Evolutionary conservation across 1,140 invertebrate species (phyloP).

Genomic region (Drosophila quadrilineata): DNA sequence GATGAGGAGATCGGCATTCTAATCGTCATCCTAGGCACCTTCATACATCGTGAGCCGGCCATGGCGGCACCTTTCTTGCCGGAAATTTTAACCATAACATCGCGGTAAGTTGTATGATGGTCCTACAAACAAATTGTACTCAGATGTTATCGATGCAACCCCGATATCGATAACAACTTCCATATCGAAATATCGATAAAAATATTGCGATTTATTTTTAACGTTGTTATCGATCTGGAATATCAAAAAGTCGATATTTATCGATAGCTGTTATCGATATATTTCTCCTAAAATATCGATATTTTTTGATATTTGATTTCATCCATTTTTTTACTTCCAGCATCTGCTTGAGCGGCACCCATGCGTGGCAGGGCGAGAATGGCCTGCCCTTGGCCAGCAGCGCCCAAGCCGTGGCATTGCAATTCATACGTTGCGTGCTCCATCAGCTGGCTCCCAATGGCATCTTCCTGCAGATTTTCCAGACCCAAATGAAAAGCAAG

Average conservation of each 20-base stretch:
- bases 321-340: no score
- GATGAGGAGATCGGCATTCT: conserved; percentile 98
- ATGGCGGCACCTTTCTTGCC: conserved; percentile 96
- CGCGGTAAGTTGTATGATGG: conserved; percentile 90
- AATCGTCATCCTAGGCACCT: conserved; percentile 96
- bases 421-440: conserved; percentile 97
- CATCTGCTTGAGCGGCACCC: conserved; percentile 87
- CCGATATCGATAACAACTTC: no score
- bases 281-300: no score
- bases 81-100: conserved; percentile 93
- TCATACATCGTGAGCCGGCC: conserved; percentile 96
- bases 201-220: no score
- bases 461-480: conserved; percentile 97
- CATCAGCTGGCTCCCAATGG: conserved; percentile 98
- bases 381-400: conserved; percentile 93
- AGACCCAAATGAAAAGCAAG: conserved; percentile 91
- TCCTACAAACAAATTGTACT: no score
- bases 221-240: no score
- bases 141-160: no score
- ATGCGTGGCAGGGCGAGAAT: conserved; percentile 96
- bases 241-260: no score
- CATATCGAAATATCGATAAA: no score
- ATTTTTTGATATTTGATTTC: no score
- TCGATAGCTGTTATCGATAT: no score
- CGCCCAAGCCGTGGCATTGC: conserved; percentile 95